A percentile compares a stretch with the other conserved stretches of the same genome.
phyloP scores from a whole-genome alignment of 53 echinoderm and acorn worm species.

The Holothuria scabra region DNA sequence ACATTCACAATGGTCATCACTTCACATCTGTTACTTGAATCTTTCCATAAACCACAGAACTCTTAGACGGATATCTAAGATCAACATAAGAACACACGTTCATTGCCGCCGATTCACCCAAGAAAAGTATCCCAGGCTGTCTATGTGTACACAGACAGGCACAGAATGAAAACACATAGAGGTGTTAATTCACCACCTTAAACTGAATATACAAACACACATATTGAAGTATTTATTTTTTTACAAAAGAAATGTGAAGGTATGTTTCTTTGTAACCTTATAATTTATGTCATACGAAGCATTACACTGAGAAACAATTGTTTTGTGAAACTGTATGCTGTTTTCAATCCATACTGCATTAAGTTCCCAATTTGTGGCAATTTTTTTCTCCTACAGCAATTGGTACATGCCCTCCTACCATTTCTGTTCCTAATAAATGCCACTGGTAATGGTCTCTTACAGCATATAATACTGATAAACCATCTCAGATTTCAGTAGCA shows the following conservation, averaged over 20 bases:
- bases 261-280: no score
- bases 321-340: no score
- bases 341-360: no score
- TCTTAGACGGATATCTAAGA: constrained; percentile 24
- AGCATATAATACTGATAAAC: no score
- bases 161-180: constrained; percentile 3
- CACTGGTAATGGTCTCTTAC: background rate
- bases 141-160: background rate
- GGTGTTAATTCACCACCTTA: constrained; percentile 18
- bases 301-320: no score
- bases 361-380: no score
- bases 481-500: no score
- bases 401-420: no score
- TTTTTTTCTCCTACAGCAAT: no score
- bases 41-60: background rate
- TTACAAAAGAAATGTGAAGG: constrained; percentile 35
- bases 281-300: no score
- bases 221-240: constrained; percentile 41
- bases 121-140: constrained; percentile 2
- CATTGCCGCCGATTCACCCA: constrained; percentile 13
- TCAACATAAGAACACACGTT: constrained; percentile 12
- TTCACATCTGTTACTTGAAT: constrained; percentile 33
- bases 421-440: background rate
- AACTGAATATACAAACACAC: constrained; percentile 52
- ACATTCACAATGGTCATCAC: constrained; percentile 43